Evolutionary conservation across 2,113 vertebrate genomes (phyloP), one percentile per base, ranked within the genome.

Genomic region (Craseonycteris thonglongyai): DNA sequence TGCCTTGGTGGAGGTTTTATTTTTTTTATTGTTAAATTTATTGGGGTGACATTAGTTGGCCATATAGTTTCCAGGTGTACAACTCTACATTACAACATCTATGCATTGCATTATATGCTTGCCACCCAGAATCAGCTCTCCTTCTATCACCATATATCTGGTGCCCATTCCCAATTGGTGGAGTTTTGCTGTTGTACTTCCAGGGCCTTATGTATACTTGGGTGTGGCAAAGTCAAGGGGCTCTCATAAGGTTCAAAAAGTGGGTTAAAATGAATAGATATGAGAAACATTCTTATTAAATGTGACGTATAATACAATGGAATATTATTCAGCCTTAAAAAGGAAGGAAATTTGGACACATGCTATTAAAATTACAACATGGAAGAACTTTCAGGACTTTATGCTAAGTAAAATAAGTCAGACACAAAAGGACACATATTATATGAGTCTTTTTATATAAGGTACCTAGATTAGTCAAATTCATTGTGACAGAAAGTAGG

Each of bases 321-420:
- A 66, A 58, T 74, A 66, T 58, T 91, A 58, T 66, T 91, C 58
- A 87, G 47, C 38, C 45, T 72, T 86, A 65, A 78, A 61, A 51
- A 76, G 42, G 51, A 84, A 90, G 61, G 80, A 90, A 94, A 85
- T 90, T 78, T 35, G 78, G 56, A 79, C 35, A 94, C 42, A 35
- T 90, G 54, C 54, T 87, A 42, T 71, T 79, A 87, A 69, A 79
- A 87, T 87, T 85, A 85, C 54, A 90, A 51, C 63, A 40, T 61
- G 24, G 24, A 42, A 79, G 54, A 78, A 87, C 65, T 35, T 33
- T 79, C 26, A 69, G 63, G 63, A 42, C 30, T 42, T 86, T 81
- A 40, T 72, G n/a, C 49, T 66, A 74, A 88, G 69, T 68, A 78
- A 88, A 91, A 59, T 82, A 88, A 91, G 71, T 35, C 79, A 78